Evolutionary conservation across 2,888 invertebrate genomes (phyloP).

Genomic region (Spatulosminthurus flaviceps): DNA sequence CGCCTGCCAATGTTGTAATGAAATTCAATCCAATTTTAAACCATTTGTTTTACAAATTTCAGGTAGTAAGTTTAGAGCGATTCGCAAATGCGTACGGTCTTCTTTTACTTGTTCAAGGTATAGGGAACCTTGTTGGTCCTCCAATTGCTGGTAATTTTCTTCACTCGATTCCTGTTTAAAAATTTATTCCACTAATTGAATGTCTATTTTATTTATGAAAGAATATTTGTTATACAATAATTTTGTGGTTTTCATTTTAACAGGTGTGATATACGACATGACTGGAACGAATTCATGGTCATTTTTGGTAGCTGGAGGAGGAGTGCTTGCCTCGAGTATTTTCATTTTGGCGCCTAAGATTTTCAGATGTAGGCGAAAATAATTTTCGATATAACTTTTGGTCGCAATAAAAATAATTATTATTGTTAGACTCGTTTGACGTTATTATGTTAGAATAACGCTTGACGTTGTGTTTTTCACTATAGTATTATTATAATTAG

Average conservation of each 20-base stretch:
- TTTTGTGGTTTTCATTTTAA: slow-evolving; percentile 60
- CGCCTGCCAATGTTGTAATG: too few species aligned
- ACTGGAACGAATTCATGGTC: slow-evolving; percentile 70
- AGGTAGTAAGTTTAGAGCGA: slow-evolving; percentile 80
- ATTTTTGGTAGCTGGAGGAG: slow-evolving; percentile 61
- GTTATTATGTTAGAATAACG: too few species aligned
- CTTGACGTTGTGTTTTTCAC: too few species aligned
- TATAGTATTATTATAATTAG: too few species aligned
- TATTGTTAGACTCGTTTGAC: too few species aligned
- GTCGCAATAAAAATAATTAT: slow-evolving; percentile 23
- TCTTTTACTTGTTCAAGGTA: slow-evolving; percentile 85
- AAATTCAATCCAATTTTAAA: too few species aligned
- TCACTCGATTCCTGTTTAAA: not conserved
- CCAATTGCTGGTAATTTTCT: slow-evolving; percentile 79
- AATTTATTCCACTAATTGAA: not conserved
- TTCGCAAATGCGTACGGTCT: slow-evolving; percentile 93
- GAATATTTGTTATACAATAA: not conserved
- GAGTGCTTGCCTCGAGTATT: slow-evolving; percentile 61
- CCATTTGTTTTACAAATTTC: not conserved
- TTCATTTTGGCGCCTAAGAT: slow-evolving; percentile 61
- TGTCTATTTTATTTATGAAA: too few species aligned
- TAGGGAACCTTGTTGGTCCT: slow-evolving; percentile 89
- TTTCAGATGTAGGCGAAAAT: slow-evolving; percentile 25
- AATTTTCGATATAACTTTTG: not conserved
- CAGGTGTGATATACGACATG: slow-evolving; percentile 84